Evolutionary conservation across 2,888 invertebrate genomes (phyloP), one percentile per base, ranked within the genome.

Genomic region (Prosopocoilus inquinatus): DNA sequence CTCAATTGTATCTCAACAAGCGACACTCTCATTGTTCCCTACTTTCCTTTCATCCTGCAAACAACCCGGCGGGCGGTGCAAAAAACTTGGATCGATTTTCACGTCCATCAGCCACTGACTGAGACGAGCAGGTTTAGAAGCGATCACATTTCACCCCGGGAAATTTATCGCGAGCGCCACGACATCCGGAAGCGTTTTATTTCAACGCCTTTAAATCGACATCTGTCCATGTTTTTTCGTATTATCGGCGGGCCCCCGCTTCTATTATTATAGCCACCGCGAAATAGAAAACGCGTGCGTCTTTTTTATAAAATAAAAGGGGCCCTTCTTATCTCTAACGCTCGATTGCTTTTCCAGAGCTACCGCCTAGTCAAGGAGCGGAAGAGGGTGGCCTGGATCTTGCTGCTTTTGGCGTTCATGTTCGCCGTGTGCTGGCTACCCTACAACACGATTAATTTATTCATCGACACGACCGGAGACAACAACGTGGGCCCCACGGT

Each of bases 351-450:
- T 3, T 57, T 57, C n/a, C 45, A 57, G 57, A 50, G 57, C 34
- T 49, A 50, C 46, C 55, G 86, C 62, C 73, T 89, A 70, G 82
- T 89, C 73, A 82, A 85, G 46, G 87, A 89, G 65, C 78, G 90
- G 51, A 86, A 86, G 69, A 80, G 88, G 35, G 88, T 90, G 8
- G 90, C 90, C 0, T 86, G 87, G 81, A 89, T 90, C 61, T 79
- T 90, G 12, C 78, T 90, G 1, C 80, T 89, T 0, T 77, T 90
- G 9, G 89, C 90, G 0, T 81, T 89, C 1, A 80, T 90, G 15
- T 91, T 91, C 68, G 89, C 89, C 0, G 71, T 86, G 3, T 91
- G 90, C 75, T 91, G 90, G 90, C 78, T 90, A 43, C 90, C 90
- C 0, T 89, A 89, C 78, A 87, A 89, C 74, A 84, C 87, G 45